Evolutionary conservation across 2,888 invertebrate genomes (phyloP).

Genomic region (Scaeva pyrastri): DNA sequence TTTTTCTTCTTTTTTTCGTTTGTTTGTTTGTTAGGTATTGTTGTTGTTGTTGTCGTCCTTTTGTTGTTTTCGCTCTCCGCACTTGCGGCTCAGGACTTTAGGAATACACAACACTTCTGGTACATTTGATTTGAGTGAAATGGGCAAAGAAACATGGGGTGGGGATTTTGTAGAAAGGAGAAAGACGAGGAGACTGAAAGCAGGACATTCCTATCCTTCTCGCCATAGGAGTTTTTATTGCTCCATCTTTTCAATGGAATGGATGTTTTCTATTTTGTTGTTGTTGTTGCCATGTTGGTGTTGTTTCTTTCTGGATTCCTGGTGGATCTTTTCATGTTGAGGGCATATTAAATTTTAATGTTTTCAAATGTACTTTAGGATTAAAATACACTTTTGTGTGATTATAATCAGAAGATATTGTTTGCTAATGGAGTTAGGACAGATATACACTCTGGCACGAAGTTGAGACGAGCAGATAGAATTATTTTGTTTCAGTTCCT

Average conservation of each 20-base stretch:
- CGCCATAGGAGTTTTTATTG: constrained; percentile 12
- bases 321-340: constrained; percentile 63
- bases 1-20: neutral
- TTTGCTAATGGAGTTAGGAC: constrained; percentile 75
- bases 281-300: too few relatives aligned
- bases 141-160: constrained; percentile 16
- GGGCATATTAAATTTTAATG: constrained; percentile 75
- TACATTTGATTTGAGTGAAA: constrained; percentile 73
- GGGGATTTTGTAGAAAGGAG: neutral
- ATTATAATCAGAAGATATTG: constrained; percentile 75
- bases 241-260: neutral
- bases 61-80: constrained; percentile 18
- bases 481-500: constrained; percentile 50
- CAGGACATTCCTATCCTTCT: constrained; percentile 41
- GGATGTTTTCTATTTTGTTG: neutral
- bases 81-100: constrained; percentile 52
- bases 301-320: constrained; percentile 28
- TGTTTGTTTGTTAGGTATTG: neutral
- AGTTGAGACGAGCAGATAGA: constrained; percentile 63
- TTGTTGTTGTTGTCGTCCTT: constrained; percentile 11
- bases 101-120: constrained; percentile 55
- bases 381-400: constrained; percentile 76
- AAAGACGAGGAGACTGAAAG: neutral
- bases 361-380: constrained; percentile 72
- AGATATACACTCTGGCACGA: constrained; percentile 35